These are phyloP conservation scores for Hylaeus anthracinus DNA, from an alignment of 1,140 invertebrate genomes.

Conservation along the genomic window DNA sequence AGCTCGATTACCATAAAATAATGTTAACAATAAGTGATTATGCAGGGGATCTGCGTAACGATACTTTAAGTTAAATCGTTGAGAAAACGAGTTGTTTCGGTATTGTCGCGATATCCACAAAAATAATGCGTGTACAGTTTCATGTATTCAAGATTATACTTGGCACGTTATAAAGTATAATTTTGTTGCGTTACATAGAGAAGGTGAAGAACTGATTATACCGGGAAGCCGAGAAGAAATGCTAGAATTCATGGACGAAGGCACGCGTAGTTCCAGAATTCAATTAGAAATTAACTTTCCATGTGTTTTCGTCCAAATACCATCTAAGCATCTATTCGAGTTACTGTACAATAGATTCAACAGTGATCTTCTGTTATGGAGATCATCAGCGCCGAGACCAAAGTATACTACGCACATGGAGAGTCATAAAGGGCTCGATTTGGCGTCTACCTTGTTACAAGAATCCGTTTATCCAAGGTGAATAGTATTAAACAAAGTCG, in stretches of 20 bases:
- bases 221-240: constrained; percentile 93
- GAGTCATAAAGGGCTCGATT: constrained; percentile 72
- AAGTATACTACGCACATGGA: constrained; percentile 72
- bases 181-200: constrained; percentile 64
- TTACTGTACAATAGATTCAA: constrained; percentile 95
- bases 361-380: constrained; percentile 94
- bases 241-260: constrained; percentile 88
- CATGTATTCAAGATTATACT: background rate
- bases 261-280: constrained; percentile 85
- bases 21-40: no score
- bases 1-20: no score
- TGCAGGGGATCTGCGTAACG: no score
- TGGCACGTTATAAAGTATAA: background rate
- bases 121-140: no score
- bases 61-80: no score
- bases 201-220: constrained; percentile 89
- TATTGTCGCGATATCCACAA: no score
- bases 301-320: constrained; percentile 87
- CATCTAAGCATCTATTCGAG: constrained; percentile 94
- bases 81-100: no score
- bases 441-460: constrained; percentile 77
- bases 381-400: constrained; percentile 86
- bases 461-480: constrained; percentile 78
- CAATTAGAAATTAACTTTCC: constrained; percentile 90
- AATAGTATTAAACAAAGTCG: background rate